Conservation (phyloP, 2,797 vertebrate species). For the Danio albolineatus region DNA sequence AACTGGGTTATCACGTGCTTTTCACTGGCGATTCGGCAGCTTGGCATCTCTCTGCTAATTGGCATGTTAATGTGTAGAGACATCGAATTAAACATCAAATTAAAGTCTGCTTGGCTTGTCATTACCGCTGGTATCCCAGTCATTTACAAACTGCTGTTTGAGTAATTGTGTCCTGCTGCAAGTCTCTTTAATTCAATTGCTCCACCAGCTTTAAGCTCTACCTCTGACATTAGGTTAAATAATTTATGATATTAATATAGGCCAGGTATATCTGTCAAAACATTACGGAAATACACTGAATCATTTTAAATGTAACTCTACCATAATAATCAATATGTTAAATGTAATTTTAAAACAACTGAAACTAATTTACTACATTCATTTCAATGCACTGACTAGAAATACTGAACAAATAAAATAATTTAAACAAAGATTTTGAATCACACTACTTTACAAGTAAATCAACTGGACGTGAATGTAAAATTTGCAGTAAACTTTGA, state of each 20-base stretch:
- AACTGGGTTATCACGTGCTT: slow-evolving; percentile 7
- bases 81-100: slow-evolving; percentile 31
- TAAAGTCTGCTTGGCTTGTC: slow-evolving; percentile 29
- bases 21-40: not conserved
- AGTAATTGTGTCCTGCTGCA: slow-evolving; percentile 5
- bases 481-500: no score
- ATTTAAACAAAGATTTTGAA: no score
- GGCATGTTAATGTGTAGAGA: slow-evolving; percentile 30
- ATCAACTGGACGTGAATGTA: no score
- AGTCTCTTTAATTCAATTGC: slow-evolving; percentile 20
- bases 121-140: slow-evolving; percentile 14
- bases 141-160: slow-evolving; percentile 41
- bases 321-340: not conserved
- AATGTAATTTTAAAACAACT: not conserved
- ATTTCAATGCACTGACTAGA: no score
- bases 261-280: not conserved
- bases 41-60: slow-evolving; percentile 15
- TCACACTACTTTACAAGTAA: no score
- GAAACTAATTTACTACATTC: no score
- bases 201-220: not conserved
- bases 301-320: not conserved
- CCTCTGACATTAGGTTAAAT: not conserved
- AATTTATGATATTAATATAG: not conserved
- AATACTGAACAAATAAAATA: no score
- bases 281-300: not conserved